A percentile compares a stretch with the other conserved stretches of the same genome.
phyloP scores from a whole-genome alignment of 2,888 invertebrate species.

The Tenthredo notha region DNA sequence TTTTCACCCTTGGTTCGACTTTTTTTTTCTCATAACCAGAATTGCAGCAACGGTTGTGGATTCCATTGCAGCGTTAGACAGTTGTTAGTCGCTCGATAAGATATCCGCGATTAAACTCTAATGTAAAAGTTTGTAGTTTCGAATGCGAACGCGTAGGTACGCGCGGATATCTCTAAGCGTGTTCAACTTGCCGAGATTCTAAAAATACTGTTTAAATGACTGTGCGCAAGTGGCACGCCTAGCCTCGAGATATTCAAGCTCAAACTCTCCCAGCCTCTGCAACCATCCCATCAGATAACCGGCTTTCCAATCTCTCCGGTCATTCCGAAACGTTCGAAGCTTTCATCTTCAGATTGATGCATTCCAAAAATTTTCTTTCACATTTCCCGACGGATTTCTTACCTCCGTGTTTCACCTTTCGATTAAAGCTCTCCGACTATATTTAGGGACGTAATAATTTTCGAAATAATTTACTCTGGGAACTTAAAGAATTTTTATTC shows the following conservation, averaged over 20 bases:
- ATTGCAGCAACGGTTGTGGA: not conserved
- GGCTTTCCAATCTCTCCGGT: constrained; percentile 52
- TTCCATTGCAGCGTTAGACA: constrained; percentile 48
- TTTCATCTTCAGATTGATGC: not conserved
- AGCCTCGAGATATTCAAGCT: constrained; percentile 55
- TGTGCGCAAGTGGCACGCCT: constrained; percentile 58
- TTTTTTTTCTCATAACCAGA: not conserved
- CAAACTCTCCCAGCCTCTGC: constrained; percentile 55
- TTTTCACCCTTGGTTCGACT: not conserved
- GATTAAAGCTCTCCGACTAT: not conserved
- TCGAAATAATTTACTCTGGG: not conserved
- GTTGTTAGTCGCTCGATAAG: constrained; percentile 3
- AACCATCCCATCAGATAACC: constrained; percentile 55
- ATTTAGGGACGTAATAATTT: not conserved
- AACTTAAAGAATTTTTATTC: not conserved
- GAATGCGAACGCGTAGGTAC: not conserved
- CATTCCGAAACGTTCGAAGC: not conserved
- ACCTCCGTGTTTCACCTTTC: not conserved
- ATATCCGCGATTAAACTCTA: not conserved
- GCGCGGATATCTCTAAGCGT: constrained; percentile 57
- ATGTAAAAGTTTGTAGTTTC: constrained; percentile 24
- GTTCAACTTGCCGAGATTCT: constrained; percentile 70
- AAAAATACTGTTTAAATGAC: constrained; percentile 72
- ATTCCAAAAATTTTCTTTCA: not conserved
- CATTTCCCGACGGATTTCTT: not conserved